These are phyloP conservation scores for Lepus timidus DNA, from an alignment of 2,113 vertebrate genomes.

Conservation along the genomic window DNA sequence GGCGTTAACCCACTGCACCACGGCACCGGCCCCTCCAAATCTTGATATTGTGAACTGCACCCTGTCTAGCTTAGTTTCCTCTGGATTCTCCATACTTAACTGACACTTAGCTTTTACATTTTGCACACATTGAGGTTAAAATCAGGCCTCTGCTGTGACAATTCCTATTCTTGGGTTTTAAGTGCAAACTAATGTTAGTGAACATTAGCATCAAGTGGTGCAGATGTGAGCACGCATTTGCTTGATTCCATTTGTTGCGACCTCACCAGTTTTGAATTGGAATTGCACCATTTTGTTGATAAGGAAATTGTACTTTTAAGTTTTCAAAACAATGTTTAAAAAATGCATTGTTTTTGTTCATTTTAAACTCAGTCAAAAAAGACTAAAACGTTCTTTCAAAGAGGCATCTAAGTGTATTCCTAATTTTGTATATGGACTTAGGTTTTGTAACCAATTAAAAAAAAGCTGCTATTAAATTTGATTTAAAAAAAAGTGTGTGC, in stretches of 20 bases:
- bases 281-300: slow-evolving; percentile 89
- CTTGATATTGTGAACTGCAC: slow-evolving; percentile 83
- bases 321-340: slow-evolving; percentile 93
- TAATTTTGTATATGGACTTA: slow-evolving; percentile 95
- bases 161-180: slow-evolving; percentile 84
- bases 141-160: slow-evolving; percentile 83
- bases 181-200: slow-evolving; percentile 83
- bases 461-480: slow-evolving; percentile 93
- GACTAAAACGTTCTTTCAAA: slow-evolving; percentile 92
- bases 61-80: slow-evolving; percentile 78
- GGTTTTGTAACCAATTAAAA: slow-evolving; percentile 94
- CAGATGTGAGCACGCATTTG: slow-evolving; percentile 78
- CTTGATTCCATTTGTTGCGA: slow-evolving; percentile 88
- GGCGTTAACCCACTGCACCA: too few relatives aligned
- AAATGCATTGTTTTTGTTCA: slow-evolving; percentile 92
- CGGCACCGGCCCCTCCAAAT: slow-evolving; percentile 69
- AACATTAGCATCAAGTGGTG: slow-evolving; percentile 83
- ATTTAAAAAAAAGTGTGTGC: slow-evolving; percentile 25
- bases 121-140: slow-evolving; percentile 83
- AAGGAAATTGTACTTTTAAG: slow-evolving; percentile 92
- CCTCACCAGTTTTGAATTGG: slow-evolving; percentile 90
- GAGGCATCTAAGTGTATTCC: slow-evolving; percentile 94
- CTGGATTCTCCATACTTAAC: slow-evolving; percentile 76
- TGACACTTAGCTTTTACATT: slow-evolving; percentile 82
- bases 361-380: slow-evolving; percentile 92